Percentiles rank a stretch among this genome's conserved stretches.
Evolutionary conservation across 2,113 vertebrate genomes (phyloP).

Genomic region (Rhinolophus ferrumequinum): DNA sequence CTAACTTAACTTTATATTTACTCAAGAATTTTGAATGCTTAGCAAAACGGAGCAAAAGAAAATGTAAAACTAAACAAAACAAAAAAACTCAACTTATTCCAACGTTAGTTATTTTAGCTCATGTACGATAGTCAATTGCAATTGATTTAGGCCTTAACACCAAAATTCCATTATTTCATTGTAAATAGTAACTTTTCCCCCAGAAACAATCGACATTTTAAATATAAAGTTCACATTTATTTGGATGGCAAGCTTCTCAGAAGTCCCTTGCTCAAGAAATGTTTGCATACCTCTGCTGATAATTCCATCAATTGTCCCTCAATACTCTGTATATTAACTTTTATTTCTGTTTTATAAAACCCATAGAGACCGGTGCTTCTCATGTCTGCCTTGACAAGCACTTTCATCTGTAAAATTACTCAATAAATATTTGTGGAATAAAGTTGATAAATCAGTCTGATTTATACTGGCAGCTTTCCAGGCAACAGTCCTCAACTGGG

Average conservation of each 20-base stretch:
- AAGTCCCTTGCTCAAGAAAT: neutral
- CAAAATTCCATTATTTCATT: neutral
- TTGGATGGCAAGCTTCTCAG: neutral
- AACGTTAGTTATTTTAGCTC: neutral
- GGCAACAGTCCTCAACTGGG: neutral
- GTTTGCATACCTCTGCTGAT: neutral
- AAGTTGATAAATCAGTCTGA: neutral
- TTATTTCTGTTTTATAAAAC: neutral
- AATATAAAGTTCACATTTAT: neutral
- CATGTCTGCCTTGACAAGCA: neutral
- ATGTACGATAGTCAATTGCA: neutral
- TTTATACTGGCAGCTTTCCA: neutral
- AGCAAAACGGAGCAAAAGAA: neutral
- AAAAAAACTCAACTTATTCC: neutral
- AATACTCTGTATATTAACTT: neutral
- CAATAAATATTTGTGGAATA: conserved; percentile 14
- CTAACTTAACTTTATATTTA: neutral
- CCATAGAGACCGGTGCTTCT: neutral
- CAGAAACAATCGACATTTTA: neutral
- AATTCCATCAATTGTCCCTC: neutral
- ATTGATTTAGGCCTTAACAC: neutral
- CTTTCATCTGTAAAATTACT: neutral
- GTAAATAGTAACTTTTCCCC: neutral
- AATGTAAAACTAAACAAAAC: neutral
- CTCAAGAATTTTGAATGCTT: neutral